Percentiles rank a stretch among this genome's conserved stretches.
Evolutionary conservation across 1,140 invertebrate species (phyloP).

Genomic region (Plutomurus gul): DNA sequence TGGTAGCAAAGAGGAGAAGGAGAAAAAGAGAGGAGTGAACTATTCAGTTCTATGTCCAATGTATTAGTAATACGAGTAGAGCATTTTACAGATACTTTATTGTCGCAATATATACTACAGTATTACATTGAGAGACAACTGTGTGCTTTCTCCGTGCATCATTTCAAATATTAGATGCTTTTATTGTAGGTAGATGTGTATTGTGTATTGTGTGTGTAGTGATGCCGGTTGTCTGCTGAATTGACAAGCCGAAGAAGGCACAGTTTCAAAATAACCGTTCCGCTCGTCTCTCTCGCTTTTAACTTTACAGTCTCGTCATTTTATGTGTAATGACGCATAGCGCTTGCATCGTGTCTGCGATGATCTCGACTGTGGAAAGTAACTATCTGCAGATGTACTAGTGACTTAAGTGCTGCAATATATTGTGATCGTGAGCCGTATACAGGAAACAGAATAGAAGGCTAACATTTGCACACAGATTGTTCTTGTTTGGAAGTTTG

Average conservation of each 20-base stretch:
- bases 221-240: background rate
- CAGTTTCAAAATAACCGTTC: background rate
- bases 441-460: too few relatives aligned
- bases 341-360: background rate
- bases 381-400: too few relatives aligned
- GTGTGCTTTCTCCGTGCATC: background rate
- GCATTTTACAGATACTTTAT: constrained; percentile 6
- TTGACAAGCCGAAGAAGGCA: background rate
- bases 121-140: background rate
- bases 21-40: too few relatives aligned
- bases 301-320: constrained; percentile 12
- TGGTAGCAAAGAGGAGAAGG: too few relatives aligned
- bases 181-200: constrained; percentile 10
- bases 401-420: too few relatives aligned
- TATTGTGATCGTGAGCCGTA: too few relatives aligned
- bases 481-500: too few relatives aligned
- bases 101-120: background rate
- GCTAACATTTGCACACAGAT: too few relatives aligned
- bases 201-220: background rate
- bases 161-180: background rate
- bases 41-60: background rate
- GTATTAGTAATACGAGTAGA: background rate
- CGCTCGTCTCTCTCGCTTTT: background rate
- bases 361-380: background rate
- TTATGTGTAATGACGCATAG: constrained; percentile 19